Percentiles rank a stretch among this genome's conserved stretches.
phyloP scores from a whole-genome alignment of 2,888 invertebrate species.

The Tridacna crocea region DNA sequence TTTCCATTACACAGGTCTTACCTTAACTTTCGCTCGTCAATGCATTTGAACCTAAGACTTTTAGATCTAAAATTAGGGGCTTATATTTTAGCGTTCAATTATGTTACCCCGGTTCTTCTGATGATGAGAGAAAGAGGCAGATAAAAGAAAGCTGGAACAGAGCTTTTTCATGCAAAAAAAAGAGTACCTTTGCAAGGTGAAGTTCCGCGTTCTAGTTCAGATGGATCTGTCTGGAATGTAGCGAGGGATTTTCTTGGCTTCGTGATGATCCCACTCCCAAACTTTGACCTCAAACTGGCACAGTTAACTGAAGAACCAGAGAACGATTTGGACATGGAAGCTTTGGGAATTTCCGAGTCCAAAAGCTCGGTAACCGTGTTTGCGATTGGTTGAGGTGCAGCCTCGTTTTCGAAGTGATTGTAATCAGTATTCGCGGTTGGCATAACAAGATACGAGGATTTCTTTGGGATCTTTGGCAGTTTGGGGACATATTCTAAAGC shows the following conservation, averaged over 20 bases:
- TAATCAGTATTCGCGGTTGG: constrained; percentile 38
- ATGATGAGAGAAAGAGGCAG: too few species aligned
- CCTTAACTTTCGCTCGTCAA: too few species aligned
- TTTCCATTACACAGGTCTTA: too few species aligned
- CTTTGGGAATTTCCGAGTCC: not conserved
- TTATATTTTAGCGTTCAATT: too few species aligned
- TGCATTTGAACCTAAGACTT: too few species aligned
- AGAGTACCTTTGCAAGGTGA: constrained; percentile 62
- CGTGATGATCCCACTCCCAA: constrained; percentile 8
- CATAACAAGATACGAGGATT: constrained; percentile 48
- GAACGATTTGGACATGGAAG: not conserved
- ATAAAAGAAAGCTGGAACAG: too few species aligned
- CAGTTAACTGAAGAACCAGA: constrained; percentile 14
- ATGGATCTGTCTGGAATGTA: constrained; percentile 27
- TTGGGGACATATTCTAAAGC: not conserved
- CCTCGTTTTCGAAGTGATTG: constrained; percentile 11
- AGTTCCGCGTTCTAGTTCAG: constrained; percentile 54
- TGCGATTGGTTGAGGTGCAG: constrained; percentile 25
- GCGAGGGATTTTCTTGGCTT: constrained; percentile 25
- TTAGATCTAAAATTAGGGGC: too few species aligned
- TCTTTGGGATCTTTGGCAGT: constrained; percentile 34
- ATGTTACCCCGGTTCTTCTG: too few species aligned
- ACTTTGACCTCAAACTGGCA: constrained; percentile 10
- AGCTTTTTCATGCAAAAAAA: too few species aligned
- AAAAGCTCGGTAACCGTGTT: constrained; percentile 25